Evolutionary conservation across 1,140 invertebrate species (phyloP).

Genomic region (Dendroctonus valens): DNA sequence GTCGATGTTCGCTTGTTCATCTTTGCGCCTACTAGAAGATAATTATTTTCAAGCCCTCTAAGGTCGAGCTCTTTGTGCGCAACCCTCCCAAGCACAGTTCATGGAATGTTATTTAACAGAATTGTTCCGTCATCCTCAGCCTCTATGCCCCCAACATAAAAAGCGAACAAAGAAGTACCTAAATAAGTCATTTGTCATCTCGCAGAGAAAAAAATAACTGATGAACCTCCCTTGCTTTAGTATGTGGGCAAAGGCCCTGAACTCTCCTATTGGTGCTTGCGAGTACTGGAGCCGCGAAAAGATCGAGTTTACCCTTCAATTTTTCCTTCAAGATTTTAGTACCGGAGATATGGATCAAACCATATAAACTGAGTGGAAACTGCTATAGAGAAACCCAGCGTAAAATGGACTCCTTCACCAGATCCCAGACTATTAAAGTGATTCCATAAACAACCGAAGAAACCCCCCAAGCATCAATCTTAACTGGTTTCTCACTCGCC

Average conservation of each 20-base stretch:
- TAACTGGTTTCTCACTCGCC: constrained; percentile 25
- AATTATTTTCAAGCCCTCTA: constrained; percentile 4
- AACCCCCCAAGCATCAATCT: constrained; percentile 15
- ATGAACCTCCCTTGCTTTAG: constrained; percentile 5
- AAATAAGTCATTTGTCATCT: constrained; percentile 24
- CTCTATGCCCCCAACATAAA: constrained; percentile 6
- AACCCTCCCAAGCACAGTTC: not conserved
- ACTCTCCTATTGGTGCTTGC: too few relatives aligned
- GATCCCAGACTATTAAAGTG: constrained; percentile 1
- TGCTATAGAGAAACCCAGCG: too few relatives aligned
- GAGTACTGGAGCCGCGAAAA: too few relatives aligned
- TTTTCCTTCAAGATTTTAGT: too few relatives aligned
- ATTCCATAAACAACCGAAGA: constrained; percentile 6
- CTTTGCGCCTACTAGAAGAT: not conserved
- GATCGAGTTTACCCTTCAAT: too few relatives aligned
- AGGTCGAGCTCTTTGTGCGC: not conserved
- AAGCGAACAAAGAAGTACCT: constrained; percentile 14
- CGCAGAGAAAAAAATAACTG: not conserved
- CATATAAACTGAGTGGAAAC: too few relatives aligned
- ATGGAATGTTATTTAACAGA: constrained; percentile 7
- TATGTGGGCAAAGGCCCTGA: not conserved
- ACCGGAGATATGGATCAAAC: too few relatives aligned
- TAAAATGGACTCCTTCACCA: not conserved
- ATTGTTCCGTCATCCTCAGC: not conserved
- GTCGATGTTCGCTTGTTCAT: not conserved